Evolutionary conservation across 2,113 vertebrate genomes (phyloP).

Genomic region (Nerophis ophidion): DNA sequence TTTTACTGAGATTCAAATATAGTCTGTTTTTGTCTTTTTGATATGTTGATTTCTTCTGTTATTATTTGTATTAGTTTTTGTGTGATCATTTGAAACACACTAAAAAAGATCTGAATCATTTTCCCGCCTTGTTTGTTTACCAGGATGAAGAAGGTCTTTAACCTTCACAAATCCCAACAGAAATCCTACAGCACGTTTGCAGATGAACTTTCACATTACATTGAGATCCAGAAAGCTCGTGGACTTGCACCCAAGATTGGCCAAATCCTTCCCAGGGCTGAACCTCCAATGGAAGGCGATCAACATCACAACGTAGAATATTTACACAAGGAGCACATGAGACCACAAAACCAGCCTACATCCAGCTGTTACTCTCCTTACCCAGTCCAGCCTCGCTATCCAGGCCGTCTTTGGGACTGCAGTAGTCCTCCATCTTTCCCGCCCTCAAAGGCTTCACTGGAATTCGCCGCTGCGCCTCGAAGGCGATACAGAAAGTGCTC

Average conservation of each 20-base stretch:
- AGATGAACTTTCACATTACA: constrained; percentile 79
- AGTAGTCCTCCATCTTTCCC: constrained; percentile 13
- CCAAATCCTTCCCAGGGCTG: constrained; percentile 32
- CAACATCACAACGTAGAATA: constrained; percentile 21
- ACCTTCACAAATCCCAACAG: constrained; percentile 70
- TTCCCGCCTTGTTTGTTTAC: constrained; percentile 10
- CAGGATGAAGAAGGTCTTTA: constrained; percentile 73
- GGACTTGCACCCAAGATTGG: constrained; percentile 68
- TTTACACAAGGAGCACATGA: neutral
- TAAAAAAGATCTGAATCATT: no score
- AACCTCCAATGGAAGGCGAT: constrained; percentile 28
- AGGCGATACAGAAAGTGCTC: constrained; percentile 38
- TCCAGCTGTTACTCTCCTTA: neutral
- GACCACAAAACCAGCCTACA: neutral
- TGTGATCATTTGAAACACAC: no score
- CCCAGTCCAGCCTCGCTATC: constrained; percentile 28
- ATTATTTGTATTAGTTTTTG: no score
- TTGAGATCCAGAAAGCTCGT: constrained; percentile 76
- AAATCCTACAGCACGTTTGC: constrained; percentile 75
- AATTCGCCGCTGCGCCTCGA: constrained; percentile 4
- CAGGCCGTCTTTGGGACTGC: constrained; percentile 13
- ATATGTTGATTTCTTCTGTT: no score
- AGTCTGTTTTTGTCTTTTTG: no score
- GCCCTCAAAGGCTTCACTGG: neutral
- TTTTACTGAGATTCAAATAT: no score